These are phyloP conservation scores for Mellivora capensis DNA, from an alignment of 2,113 vertebrate genomes.

Conservation along the genomic window DNA sequence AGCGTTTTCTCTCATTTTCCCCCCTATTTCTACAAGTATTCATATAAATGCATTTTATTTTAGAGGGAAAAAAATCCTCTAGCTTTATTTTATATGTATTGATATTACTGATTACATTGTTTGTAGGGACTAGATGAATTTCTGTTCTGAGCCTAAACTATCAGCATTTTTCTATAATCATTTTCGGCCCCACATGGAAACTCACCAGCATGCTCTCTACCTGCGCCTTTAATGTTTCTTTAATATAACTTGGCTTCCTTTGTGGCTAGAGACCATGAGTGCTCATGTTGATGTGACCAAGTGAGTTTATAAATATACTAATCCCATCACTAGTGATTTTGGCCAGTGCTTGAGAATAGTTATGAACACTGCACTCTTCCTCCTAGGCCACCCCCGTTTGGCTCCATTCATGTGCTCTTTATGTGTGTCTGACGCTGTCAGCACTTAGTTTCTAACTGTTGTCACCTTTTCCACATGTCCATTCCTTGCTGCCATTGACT, in stretches of 20 bases:
- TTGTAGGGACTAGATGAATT: not conserved
- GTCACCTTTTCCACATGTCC: slow-evolving; percentile 93
- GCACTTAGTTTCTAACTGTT: slow-evolving; percentile 89
- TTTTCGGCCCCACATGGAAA: not conserved
- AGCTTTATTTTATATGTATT: not conserved
- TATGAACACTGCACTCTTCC: slow-evolving; percentile 44
- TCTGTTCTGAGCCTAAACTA: slow-evolving; percentile 24
- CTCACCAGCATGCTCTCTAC: slow-evolving; percentile 46
- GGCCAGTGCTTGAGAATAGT: slow-evolving; percentile 54
- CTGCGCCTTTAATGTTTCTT: slow-evolving; percentile 17
- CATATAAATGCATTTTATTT: not conserved
- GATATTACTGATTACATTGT: not conserved
- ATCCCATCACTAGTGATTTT: slow-evolving; percentile 58
- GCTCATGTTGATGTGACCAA: slow-evolving; percentile 4
- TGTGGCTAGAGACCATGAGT: slow-evolving; percentile 54
- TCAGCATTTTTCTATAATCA: not conserved
- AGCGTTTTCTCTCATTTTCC: not conserved
- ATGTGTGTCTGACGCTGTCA: slow-evolving; percentile 71
- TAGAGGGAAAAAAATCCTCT: not conserved
- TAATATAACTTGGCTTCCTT: slow-evolving; percentile 5
- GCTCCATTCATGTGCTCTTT: slow-evolving; percentile 73
- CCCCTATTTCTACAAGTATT: not conserved
- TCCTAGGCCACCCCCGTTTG: slow-evolving; percentile 59
- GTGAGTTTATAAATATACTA: slow-evolving; percentile 38
- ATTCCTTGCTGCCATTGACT: slow-evolving; percentile 92